Conservation (phyloP, 1,140 invertebrate species). For the Eumeta japonica region DNA sequence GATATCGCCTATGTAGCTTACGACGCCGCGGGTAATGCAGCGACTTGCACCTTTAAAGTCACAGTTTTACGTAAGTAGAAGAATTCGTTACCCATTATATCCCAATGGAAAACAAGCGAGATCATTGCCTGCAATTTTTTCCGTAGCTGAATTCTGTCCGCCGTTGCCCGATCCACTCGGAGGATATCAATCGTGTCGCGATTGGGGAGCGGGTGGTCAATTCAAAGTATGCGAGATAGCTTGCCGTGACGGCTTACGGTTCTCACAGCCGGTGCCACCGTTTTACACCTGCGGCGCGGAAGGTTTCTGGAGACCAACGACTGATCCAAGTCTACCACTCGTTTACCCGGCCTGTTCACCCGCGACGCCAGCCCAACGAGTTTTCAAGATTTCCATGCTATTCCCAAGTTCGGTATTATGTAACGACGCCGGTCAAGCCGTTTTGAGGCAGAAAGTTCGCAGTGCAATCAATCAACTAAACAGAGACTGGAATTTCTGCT, state of each 20-base stretch:
- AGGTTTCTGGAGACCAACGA: conserved; percentile 92
- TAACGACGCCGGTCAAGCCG: conserved; percentile 90
- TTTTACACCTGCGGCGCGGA: conserved; percentile 96
- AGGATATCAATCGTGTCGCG: conserved; percentile 86
- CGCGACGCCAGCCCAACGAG: conserved; percentile 81
- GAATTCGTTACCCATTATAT: too few relatives aligned
- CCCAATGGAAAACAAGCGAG: neutral
- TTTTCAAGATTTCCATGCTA: conserved; percentile 89
- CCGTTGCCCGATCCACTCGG: conserved; percentile 83
- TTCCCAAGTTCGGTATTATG: conserved; percentile 92
- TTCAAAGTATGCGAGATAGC: conserved; percentile 90
- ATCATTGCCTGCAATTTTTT: too few relatives aligned
- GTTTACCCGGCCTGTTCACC: conserved; percentile 88
- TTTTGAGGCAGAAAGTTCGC: conserved; percentile 82
- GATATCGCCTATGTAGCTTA: conserved; percentile 91
- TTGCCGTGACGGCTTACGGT: conserved; percentile 82
- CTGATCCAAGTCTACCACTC: conserved; percentile 73
- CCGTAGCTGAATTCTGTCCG: conserved; percentile 85
- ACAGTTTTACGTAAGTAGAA: conserved; percentile 80
- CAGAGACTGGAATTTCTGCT: conserved; percentile 91
- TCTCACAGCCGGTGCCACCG: conserved; percentile 86
- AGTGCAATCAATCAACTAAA: conserved; percentile 87
- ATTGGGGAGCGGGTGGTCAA: conserved; percentile 94
- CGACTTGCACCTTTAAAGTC: conserved; percentile 90
- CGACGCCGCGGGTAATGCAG: conserved; percentile 87